Conservation (phyloP, 2,888 invertebrate species). For the Drosophila paucipuncta region DNA sequence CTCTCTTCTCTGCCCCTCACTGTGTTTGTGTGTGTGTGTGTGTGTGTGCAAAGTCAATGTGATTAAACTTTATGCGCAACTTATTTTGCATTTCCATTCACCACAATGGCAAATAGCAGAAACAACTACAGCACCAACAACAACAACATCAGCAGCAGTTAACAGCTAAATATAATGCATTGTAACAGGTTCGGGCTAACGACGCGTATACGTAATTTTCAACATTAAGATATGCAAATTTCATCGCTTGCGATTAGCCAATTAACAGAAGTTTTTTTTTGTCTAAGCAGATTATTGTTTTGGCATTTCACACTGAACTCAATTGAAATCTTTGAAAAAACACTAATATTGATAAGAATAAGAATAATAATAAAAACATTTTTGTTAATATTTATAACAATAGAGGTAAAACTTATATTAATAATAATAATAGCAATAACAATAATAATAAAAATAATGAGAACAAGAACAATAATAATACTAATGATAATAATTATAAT, state of each 20-base stretch:
- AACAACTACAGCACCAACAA: conserved; percentile 34
- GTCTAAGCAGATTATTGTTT: background rate
- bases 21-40: conserved; percentile 5
- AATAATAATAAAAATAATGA: background rate
- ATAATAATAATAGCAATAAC: background rate
- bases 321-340: background rate
- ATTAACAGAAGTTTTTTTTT: background rate
- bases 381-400: background rate
- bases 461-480: background rate
- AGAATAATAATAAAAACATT: background rate
- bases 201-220: conserved; percentile 57
- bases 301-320: background rate
- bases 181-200: conserved; percentile 57
- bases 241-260: conserved; percentile 35
- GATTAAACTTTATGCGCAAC: conserved; percentile 85
- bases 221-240: conserved; percentile 38
- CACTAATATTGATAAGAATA: background rate
- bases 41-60: conserved; percentile 76
- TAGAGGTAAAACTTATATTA: background rate
- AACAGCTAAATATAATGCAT: conserved; percentile 35
- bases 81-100: conserved; percentile 83
- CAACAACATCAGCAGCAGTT: conserved; percentile 30
- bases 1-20: conserved; percentile 15
- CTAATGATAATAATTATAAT: background rate
- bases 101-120: conserved; percentile 56